Conservation (phyloP, 1,140 invertebrate genomes). For the Drosophila pandora region DNA sequence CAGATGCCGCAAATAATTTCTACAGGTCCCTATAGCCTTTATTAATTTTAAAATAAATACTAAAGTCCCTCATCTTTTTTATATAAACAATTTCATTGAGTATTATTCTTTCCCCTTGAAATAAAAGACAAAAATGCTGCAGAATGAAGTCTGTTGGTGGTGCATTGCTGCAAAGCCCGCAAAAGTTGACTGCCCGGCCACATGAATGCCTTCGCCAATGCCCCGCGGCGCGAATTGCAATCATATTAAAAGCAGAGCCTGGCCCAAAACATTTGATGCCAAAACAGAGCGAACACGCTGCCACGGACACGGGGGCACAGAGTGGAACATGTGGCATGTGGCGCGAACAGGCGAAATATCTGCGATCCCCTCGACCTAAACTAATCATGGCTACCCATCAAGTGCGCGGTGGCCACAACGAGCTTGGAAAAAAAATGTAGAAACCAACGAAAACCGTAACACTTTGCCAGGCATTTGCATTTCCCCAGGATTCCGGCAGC, state of each 20-base stretch:
- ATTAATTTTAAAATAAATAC: neutral
- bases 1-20: neutral
- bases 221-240: slow-evolving; percentile 62
- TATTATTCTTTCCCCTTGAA: neutral
- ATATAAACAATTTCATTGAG: neutral
- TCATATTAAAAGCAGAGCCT: slow-evolving; percentile 71
- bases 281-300: slow-evolving; percentile 12
- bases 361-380: slow-evolving; percentile 36
- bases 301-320: slow-evolving; percentile 14
- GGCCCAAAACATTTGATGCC: slow-evolving; percentile 45
- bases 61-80: neutral
- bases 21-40: too few relatives aligned
- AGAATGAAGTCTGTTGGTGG: slow-evolving; percentile 12
- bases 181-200: slow-evolving; percentile 56
- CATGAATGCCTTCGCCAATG: slow-evolving; percentile 27
- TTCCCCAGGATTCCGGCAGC: slow-evolving; percentile 16
- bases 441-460: slow-evolving; percentile 46
- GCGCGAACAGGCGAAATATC: slow-evolving; percentile 27
- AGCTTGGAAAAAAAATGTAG: slow-evolving; percentile 5
- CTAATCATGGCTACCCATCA: slow-evolving; percentile 60
- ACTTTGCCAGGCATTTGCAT: slow-evolving; percentile 55
- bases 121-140: slow-evolving; percentile 9
- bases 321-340: slow-evolving; percentile 37
- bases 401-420: slow-evolving; percentile 13
- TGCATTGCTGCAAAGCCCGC: slow-evolving; percentile 11